Evolutionary conservation across 2,888 invertebrate genomes (phyloP), one percentile per base, ranked within the genome.

Genomic region (Pimpla rufipes): DNA sequence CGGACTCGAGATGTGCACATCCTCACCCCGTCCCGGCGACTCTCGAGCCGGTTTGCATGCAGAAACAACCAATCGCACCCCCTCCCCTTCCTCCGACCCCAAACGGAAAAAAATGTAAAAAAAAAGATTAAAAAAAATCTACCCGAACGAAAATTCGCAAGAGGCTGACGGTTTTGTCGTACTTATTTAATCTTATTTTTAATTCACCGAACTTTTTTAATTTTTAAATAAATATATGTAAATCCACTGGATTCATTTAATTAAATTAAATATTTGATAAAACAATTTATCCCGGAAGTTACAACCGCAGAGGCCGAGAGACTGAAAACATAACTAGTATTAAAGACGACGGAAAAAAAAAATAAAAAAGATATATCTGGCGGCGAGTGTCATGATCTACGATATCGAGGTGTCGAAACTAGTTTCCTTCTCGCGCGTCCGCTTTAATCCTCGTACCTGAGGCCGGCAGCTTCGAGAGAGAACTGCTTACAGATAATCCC

Each of bases 361-460:
- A 37, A 35, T 16, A 55, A 37, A 23, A 16, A 29, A 29, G 5
- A 29, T 29, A 29, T 29, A 29, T 29, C 29, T 29, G 37, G 45
- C 16, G 47, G 57, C 37, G 45, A 57, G 52, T 67, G 35, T 73
- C 73, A 73, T 55, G 52, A 55, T 62, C 42, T 52, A 52, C 73
- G 66, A 79, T 71, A 76, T 67, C 64, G 67, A 71, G 47, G 71
- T 50, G 66, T 79, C 79, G 57, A 76, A 83, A 76, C 79, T 70
- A 79, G 71, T 76, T 67, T 75, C 40, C 66, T 16, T 16, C 62
- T 62, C 37, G 64, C 70, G 40, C 45, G 62, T 55, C 59, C 75
- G 45, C 21, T 50, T 47, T 83, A 83, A 79, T 83, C 83, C 71
- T 76, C 47, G 52, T 71, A 71, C 62, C 66, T 76, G 71, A 18